Evolutionary conservation across 2,888 invertebrate genomes (phyloP).

Genomic region (Psylliodes chrysocephalus): DNA sequence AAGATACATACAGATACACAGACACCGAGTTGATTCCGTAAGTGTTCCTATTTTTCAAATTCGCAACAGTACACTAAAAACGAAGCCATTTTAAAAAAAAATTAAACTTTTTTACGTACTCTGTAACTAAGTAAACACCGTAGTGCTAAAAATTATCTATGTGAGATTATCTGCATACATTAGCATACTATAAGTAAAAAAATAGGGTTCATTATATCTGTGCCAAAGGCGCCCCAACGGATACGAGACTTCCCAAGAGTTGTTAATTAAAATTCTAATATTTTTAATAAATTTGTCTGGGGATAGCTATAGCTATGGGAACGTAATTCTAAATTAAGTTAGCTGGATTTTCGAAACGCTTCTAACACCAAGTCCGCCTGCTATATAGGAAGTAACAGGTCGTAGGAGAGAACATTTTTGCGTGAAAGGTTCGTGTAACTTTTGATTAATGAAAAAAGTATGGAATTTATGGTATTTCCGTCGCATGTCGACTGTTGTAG

Average conservation of each 20-base stretch:
- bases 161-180: too few relatives aligned
- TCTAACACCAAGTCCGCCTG: background rate
- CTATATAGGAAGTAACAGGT: slow-evolving; percentile 16
- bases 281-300: slow-evolving; percentile 7
- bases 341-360: background rate
- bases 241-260: background rate
- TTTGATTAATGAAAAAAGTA: slow-evolving; percentile 22
- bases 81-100: too few relatives aligned
- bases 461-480: background rate
- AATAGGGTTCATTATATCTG: too few relatives aligned
- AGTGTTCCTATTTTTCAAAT: too few relatives aligned
- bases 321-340: slow-evolving; percentile 12
- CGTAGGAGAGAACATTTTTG: background rate
- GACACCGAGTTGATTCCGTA: too few relatives aligned
- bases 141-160: too few relatives aligned
- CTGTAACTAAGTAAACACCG: too few relatives aligned
- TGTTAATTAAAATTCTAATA: slow-evolving; percentile 6
- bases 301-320: background rate
- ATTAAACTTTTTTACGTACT: too few relatives aligned
- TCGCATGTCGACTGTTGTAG: background rate
- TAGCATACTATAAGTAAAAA: too few relatives aligned
- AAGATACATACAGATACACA: too few relatives aligned
- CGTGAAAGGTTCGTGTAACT: background rate
- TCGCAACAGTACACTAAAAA: too few relatives aligned
- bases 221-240: too few relatives aligned